A percentile compares a stretch with the other conserved stretches of the same genome.
phyloP scores from a whole-genome alignment of 2,888 invertebrate species.

The Catocala sponsa region DNA sequence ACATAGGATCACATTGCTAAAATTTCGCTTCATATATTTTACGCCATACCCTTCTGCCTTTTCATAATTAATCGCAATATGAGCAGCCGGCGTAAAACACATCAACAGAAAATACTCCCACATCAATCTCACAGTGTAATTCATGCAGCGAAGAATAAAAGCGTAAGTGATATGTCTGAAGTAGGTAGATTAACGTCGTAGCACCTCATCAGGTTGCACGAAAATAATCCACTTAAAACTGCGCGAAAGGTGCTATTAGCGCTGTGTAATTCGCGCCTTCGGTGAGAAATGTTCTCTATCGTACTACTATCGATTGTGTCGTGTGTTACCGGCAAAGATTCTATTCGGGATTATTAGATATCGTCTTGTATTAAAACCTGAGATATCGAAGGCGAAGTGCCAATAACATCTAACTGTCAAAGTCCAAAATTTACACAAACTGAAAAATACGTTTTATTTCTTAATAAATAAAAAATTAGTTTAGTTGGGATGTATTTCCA shows the following conservation, averaged over 20 bases:
- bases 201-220: conserved; percentile 26
- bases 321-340: conserved; percentile 10
- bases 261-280: conserved; percentile 29
- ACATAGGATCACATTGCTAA: no score
- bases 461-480: no score
- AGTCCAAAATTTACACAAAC: no score
- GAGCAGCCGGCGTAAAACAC: no score
- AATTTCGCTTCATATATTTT: no score
- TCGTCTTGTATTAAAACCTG: neutral
- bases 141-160: conserved; percentile 17
- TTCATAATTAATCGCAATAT: no score
- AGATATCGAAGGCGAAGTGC: no score
- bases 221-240: conserved; percentile 32
- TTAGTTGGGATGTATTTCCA: no score
- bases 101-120: neutral
- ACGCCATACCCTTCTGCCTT: no score
- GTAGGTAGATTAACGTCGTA: conserved; percentile 31
- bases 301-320: conserved; percentile 38
- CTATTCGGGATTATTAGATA: neutral
- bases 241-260: conserved; percentile 41
- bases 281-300: conserved; percentile 42
- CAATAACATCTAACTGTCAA: no score
- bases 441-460: no score
- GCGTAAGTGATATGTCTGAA: conserved; percentile 17
- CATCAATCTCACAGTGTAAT: conserved; percentile 8